These are phyloP conservation scores for Lobophora halterata DNA, from an alignment of 2,888 invertebrate species.

Conservation along the genomic window DNA sequence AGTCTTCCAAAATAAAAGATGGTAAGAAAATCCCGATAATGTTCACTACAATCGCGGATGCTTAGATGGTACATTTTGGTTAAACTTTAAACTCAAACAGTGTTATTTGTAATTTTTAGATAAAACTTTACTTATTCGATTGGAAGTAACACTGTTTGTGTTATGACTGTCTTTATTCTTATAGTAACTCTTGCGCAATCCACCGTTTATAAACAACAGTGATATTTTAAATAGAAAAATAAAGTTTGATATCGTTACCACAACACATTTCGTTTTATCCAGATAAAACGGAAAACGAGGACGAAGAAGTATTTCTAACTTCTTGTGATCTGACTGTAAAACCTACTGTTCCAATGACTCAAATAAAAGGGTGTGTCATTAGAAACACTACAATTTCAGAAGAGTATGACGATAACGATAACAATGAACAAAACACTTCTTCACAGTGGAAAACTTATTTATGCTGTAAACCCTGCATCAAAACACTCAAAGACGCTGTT, in stretches of 20 bases:
- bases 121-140: conserved; percentile 22
- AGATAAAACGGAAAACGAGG: conserved; percentile 47
- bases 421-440: conserved; percentile 17
- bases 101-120: conserved; percentile 32
- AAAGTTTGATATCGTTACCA: conserved; percentile 7
- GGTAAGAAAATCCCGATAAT: conserved; percentile 38
- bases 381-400: conserved; percentile 42
- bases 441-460: conserved; percentile 51
- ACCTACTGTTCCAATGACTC: conserved; percentile 37
- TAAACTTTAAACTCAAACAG: conserved; percentile 44
- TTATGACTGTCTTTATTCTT: conserved; percentile 29
- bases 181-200: conserved; percentile 49
- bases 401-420: conserved; percentile 29
- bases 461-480: conserved; percentile 46
- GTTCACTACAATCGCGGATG: no score
- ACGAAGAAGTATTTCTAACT: conserved; percentile 55
- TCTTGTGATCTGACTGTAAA: conserved; percentile 57
- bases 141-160: conserved; percentile 62
- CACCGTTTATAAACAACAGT: conserved; percentile 56
- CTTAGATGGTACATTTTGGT: no score
- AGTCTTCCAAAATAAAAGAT: conserved; percentile 54
- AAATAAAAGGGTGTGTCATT: conserved; percentile 53
- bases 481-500: conserved; percentile 40
- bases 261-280: no score
- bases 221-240: conserved; percentile 49